Evolutionary conservation across 2,113 vertebrate species (phyloP), one percentile per base, ranked within the genome.

Genomic region (Coptodon rendalli): DNA sequence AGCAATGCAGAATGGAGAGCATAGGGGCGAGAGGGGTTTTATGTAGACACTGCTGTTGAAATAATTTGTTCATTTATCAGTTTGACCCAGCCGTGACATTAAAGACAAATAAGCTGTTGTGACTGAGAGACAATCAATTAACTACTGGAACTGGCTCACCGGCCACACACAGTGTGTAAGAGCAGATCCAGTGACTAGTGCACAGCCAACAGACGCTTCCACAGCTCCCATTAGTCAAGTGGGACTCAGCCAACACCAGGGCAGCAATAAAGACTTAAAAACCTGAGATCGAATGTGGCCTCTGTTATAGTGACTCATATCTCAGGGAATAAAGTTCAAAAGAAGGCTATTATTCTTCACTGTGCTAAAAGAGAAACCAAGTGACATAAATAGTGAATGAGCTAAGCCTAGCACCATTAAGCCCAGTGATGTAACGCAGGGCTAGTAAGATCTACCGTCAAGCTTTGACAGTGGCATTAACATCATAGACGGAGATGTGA

Each of bases 181-280:
- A 48, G 78, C 45, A 43, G 82, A 89, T 84, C 56, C n/a, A 14
- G 53, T 78, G 54, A 76, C 54, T 36, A 29, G 68, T n/a, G 38
- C 68, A 17, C 57, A 38, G 86, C 85, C 85, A 22, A 78, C 63
- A 45, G 66, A 68, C 6, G 2, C 68, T 86, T 80, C 88, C 71
- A 71, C 85, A 1, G 89, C 83, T 87, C 80, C 59, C 80, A 88
- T 90, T 88, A 90, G 87, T 89, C 90, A 68, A 61, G 88, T 13
- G 68, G 59, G 85, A 80, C 11, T 19, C 34, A 43, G 73, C 13
- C 85, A 2, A 36, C 36, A 31, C 54, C 22, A 4, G 43, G 9
- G 29, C 1, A 13, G 9, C 85, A 63, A 19, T 36, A 24, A 79
- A 76, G 63, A 88, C 87, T 45, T 57, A 13, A 87, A 84, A 91